phyloP scores from a whole-genome alignment of 2,797 vertebrate species.

The Podargus strigoides region DNA sequence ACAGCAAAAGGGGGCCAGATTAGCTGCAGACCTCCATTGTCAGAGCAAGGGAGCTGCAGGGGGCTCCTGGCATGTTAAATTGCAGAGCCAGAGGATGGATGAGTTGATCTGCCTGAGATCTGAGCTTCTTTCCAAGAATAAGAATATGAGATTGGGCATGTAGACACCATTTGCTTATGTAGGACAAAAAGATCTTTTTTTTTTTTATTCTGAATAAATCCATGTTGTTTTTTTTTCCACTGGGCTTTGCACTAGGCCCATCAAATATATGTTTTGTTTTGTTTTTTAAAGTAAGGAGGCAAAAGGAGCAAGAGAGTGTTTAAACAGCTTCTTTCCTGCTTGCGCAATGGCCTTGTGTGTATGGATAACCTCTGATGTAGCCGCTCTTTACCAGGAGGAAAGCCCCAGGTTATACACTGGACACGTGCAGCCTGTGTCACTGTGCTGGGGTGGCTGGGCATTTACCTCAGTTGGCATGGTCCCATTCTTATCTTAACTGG shows the following conservation, averaged over 20 bases:
- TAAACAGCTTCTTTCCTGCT: background rate
- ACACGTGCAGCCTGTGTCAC: background rate
- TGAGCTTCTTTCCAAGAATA: background rate
- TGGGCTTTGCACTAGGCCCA: background rate
- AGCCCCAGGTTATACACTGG: background rate
- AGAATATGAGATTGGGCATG: background rate
- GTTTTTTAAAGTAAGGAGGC: background rate
- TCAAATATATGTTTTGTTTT: background rate
- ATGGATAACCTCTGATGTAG: background rate
- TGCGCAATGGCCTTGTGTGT: background rate
- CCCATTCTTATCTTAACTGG: background rate
- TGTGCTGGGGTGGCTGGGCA: background rate
- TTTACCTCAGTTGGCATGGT: fast-evolving
- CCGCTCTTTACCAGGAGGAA: background rate
- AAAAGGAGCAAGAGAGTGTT: background rate
- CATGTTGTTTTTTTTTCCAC: background rate
- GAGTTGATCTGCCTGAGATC: background rate
- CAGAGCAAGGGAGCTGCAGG: background rate
- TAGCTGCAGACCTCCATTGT: background rate
- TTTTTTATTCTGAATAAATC: background rate
- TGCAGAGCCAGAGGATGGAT: background rate
- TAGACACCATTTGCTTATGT: background rate
- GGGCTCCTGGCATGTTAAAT: background rate
- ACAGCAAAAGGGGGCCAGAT: background rate
- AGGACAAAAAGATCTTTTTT: background rate